Conservation (phyloP, 1,140 invertebrate genomes). For the Cotesia typhae region DNA sequence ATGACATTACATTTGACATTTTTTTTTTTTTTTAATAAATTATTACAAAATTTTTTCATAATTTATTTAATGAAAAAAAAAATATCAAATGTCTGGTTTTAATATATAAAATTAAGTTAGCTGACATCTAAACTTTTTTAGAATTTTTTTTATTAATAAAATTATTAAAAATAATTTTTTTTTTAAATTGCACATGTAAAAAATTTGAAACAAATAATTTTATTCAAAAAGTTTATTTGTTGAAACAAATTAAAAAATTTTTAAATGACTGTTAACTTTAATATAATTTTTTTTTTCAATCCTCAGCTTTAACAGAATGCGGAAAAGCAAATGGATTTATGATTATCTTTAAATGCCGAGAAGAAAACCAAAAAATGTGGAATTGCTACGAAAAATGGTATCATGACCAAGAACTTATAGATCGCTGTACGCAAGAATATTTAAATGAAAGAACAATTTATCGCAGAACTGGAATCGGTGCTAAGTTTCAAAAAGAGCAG, state of each 20-base stretch:
- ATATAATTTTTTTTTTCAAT: conserved; percentile 33
- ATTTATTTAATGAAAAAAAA: too few relatives aligned
- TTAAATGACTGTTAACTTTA: too few relatives aligned
- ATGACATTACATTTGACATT: neutral
- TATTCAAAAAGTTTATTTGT: too few relatives aligned
- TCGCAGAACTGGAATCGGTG: conserved; percentile 76
- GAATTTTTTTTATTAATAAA: too few relatives aligned
- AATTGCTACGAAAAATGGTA: conserved; percentile 81
- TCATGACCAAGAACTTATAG: conserved; percentile 76
- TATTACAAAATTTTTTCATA: neutral
- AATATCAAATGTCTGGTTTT: too few relatives aligned
- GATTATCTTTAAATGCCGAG: conserved; percentile 78
- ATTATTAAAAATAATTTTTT: too few relatives aligned
- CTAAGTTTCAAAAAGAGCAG: conserved; percentile 59
- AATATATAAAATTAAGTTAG: too few relatives aligned
- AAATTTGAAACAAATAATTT: too few relatives aligned
- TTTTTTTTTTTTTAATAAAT: conserved; percentile 19
- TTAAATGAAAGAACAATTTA: conserved; percentile 82
- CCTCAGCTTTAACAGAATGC: conserved; percentile 77
- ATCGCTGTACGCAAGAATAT: conserved; percentile 81
- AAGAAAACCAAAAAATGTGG: conserved; percentile 75
- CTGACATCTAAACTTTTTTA: too few relatives aligned
- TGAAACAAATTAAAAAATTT: too few relatives aligned
- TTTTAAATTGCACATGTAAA: too few relatives aligned
- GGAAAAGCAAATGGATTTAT: conserved; percentile 74